phyloP scores from a whole-genome alignment of 2,888 invertebrate species.

The Hirtodrosophila confusa region DNA sequence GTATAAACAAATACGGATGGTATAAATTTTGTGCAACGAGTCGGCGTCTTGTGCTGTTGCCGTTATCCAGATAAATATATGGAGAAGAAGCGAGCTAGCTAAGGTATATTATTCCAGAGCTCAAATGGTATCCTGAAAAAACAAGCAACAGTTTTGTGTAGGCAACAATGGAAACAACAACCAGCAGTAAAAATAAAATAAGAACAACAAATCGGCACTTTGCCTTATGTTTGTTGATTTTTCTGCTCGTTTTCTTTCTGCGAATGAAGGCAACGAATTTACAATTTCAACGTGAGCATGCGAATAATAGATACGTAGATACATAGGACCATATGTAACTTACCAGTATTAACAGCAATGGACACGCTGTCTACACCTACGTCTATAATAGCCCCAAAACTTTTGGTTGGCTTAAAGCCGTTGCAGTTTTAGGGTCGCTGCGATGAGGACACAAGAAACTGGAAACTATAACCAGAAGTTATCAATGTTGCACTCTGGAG shows the following conservation, averaged over 20 bases:
- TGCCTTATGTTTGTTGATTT: slow-evolving; percentile 76
- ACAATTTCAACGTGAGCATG: slow-evolving; percentile 71
- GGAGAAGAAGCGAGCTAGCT: slow-evolving; percentile 16
- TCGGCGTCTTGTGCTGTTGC: slow-evolving; percentile 37
- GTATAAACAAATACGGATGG: slow-evolving; percentile 81
- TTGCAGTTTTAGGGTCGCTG: slow-evolving; percentile 49
- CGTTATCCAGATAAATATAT: slow-evolving; percentile 45
- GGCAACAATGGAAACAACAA: slow-evolving; percentile 69
- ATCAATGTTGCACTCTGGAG: slow-evolving; percentile 73
- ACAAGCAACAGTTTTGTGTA: slow-evolving; percentile 74
- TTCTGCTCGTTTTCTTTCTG: slow-evolving; percentile 63
- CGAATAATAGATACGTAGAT: slow-evolving; percentile 52
- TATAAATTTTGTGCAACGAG: slow-evolving; percentile 73
- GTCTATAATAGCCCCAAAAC: slow-evolving; percentile 54
- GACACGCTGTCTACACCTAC: slow-evolving; percentile 62
- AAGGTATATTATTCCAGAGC: slow-evolving; percentile 60
- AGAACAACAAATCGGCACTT: slow-evolving; percentile 66
- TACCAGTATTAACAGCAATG: slow-evolving; percentile 34
- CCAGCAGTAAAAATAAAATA: slow-evolving; percentile 22
- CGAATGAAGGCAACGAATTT: slow-evolving; percentile 63
- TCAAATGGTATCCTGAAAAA: slow-evolving; percentile 69
- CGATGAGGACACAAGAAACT: slow-evolving; percentile 53
- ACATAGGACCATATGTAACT: slow-evolving; percentile 27
- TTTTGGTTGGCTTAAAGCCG: slow-evolving; percentile 30
- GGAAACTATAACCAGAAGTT: slow-evolving; percentile 57